These are phyloP conservation scores for Meloidogyne chitwoodi DNA, from an alignment of 1,140 invertebrate species.

Conservation along the genomic window DNA sequence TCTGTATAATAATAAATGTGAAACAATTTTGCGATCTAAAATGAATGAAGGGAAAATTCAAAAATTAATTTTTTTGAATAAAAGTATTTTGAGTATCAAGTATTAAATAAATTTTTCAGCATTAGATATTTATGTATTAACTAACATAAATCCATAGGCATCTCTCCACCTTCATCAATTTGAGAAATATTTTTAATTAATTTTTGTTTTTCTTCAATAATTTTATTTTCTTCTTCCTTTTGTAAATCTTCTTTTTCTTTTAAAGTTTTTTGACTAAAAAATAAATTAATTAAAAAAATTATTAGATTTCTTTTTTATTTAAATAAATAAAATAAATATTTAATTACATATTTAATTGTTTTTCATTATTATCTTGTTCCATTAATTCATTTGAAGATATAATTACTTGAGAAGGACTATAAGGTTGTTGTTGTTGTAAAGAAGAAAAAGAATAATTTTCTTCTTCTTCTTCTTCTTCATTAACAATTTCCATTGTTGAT, in stretches of 20 bases:
- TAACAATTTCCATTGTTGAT: background rate
- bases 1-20: too few species aligned
- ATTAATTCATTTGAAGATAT: background rate
- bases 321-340: background rate
- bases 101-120: too few species aligned
- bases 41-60: too few species aligned
- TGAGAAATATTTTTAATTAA: background rate
- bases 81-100: too few species aligned
- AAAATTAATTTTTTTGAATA: too few species aligned
- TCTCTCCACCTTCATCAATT: background rate
- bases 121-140: too few species aligned
- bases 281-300: too few species aligned
- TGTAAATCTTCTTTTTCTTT: background rate
- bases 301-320: too few species aligned
- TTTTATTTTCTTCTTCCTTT: background rate
- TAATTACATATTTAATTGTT: background rate
- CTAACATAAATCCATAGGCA: background rate
- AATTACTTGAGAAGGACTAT: conserved; percentile 11
- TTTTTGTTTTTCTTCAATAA: background rate
- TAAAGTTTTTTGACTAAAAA: background rate
- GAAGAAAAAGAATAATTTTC: background rate
- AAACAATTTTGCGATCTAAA: too few species aligned
- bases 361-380: background rate
- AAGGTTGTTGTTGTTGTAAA: background rate
- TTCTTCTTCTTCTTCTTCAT: background rate